Conservation (phyloP, 2,113 vertebrate genomes). For the Pao palembangensis region DNA sequence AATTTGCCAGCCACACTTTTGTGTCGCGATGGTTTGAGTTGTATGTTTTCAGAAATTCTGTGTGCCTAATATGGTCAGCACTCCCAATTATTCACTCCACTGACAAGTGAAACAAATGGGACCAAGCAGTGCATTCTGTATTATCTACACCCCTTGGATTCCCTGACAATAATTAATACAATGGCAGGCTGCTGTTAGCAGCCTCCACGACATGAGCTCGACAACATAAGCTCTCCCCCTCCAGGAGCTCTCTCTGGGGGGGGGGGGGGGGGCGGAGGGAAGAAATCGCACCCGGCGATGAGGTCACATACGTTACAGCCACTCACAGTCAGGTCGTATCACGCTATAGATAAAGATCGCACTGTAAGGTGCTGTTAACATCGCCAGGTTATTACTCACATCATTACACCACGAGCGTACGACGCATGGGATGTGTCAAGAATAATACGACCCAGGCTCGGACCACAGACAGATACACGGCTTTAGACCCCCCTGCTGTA, state of each 20-base stretch:
- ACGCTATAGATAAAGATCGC: conserved; percentile 42
- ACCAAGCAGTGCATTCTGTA: conserved; percentile 77
- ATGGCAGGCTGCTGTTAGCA: conserved; percentile 73
- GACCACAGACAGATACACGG: conserved; percentile 25
- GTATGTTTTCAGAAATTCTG: conserved; percentile 71
- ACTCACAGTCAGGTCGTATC: conserved; percentile 32
- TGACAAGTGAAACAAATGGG: conserved; percentile 82
- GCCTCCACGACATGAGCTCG: conserved; percentile 67
- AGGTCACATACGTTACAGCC: conserved; percentile 45
- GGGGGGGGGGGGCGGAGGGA: not conserved
- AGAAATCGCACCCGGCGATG: conserved; percentile 52
- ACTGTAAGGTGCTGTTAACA: conserved; percentile 47
- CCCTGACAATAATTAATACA: conserved; percentile 80
- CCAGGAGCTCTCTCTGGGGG: conserved; percentile 53
- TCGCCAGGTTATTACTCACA: conserved; percentile 60
- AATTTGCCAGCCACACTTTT: conserved; percentile 68
- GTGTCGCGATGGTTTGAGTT: conserved; percentile 62
- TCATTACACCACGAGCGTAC: conserved; percentile 60
- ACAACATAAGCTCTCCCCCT: conserved; percentile 70
- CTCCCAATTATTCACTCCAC: conserved; percentile 82
- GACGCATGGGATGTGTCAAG: conserved; percentile 51
- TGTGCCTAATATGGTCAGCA: conserved; percentile 81
- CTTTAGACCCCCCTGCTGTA: conserved; percentile 2
- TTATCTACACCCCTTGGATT: conserved; percentile 80
- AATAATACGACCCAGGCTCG: conserved; percentile 43